These are phyloP conservation scores for Hyppa rectilinea DNA, from an alignment of 2,888 invertebrate species.

Conservation along the genomic window DNA sequence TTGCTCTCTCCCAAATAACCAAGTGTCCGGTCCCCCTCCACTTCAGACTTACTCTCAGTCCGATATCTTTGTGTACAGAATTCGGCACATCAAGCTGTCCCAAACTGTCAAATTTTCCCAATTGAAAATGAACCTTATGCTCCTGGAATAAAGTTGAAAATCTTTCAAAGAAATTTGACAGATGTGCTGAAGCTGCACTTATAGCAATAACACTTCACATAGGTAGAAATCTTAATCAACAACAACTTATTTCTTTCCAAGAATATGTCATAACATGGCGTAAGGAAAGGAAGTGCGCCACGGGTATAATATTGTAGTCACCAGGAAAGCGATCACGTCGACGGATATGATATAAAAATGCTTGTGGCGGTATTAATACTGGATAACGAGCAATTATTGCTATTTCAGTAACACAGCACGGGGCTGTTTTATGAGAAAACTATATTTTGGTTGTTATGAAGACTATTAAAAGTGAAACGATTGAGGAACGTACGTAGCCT, in stretches of 20 bases:
- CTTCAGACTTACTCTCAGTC: neutral
- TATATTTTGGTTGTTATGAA: slow-evolving; percentile 26
- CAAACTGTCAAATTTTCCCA: too few species aligned
- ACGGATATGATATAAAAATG: slow-evolving; percentile 40
- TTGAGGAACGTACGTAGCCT: neutral
- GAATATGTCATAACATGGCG: neutral
- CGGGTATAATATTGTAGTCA: neutral
- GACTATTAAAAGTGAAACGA: slow-evolving; percentile 16
- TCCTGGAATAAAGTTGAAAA: too few species aligned
- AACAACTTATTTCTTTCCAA: neutral
- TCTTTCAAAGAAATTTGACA: too few species aligned
- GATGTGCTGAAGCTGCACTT: too few species aligned
- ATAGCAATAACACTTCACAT: neutral
- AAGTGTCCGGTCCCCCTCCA: neutral
- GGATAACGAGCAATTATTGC: slow-evolving; percentile 41
- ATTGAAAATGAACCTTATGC: too few species aligned
- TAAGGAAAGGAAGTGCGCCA: slow-evolving; percentile 26
- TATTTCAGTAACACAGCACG: slow-evolving; percentile 16
- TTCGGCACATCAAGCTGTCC: too few species aligned
- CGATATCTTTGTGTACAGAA: neutral
- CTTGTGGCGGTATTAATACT: slow-evolving; percentile 31
- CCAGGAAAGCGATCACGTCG: slow-evolving; percentile 21
- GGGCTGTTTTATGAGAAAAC: slow-evolving; percentile 4
- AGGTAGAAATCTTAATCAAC: neutral
- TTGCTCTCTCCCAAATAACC: neutral